A percentile compares a stretch with the other conserved stretches of the same genome.
Conservation (phyloP, 2,888 invertebrate genomes). For the Camponotus fellah region DNA sequence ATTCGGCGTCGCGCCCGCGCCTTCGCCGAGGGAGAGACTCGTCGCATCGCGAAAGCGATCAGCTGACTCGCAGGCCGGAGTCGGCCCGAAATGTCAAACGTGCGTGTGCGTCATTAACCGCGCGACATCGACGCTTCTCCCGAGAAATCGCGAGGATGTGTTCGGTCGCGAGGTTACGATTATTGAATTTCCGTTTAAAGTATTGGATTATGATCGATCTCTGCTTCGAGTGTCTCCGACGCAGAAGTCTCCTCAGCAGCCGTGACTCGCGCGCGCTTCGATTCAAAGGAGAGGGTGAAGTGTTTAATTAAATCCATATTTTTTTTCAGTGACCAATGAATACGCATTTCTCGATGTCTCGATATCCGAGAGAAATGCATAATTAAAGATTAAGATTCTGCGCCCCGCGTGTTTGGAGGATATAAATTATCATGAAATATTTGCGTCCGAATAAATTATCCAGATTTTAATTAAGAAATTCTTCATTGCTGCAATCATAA, state of each 20-base stretch:
- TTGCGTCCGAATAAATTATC: background rate
- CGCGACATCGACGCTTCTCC: background rate
- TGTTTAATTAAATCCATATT: constrained; percentile 7
- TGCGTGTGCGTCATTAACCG: background rate
- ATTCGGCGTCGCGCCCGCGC: constrained; percentile 29
- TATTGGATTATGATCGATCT: background rate
- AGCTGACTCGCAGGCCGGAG: background rate
- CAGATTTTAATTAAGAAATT: constrained; percentile 20
- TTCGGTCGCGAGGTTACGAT: background rate
- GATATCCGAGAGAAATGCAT: background rate
- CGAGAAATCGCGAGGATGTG: background rate
- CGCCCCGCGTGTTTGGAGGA: background rate
- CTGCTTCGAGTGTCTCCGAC: background rate
- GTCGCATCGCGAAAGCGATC: background rate
- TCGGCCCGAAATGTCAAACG: background rate
- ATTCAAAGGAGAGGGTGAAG: background rate
- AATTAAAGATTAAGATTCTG: constrained; percentile 8
- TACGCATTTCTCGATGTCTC: background rate
- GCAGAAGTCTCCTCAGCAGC: no score
- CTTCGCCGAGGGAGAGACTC: background rate
- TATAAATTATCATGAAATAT: background rate
- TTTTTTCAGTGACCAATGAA: constrained; percentile 1
- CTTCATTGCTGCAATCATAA: background rate
- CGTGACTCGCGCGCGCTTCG: background rate
- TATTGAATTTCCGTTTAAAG: background rate